phyloP scores from a whole-genome alignment of 2,888 invertebrate species.

The Epinotia nisella region DNA sequence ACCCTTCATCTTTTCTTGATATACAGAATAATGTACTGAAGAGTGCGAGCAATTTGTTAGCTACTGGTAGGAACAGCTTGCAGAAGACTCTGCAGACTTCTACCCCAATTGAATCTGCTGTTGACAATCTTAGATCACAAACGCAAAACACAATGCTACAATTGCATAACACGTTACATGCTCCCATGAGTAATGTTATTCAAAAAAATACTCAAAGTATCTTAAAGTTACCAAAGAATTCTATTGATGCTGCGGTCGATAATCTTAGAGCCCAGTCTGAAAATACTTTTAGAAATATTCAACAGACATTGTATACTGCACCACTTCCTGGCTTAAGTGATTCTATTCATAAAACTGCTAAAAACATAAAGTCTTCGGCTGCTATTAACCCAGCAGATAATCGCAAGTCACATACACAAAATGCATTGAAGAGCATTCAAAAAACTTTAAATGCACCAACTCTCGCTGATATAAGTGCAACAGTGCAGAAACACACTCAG shows the following conservation, averaged over 20 bases:
- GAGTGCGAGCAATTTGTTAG: constrained; percentile 48
- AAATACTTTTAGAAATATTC: constrained; percentile 24
- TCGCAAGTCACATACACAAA: constrained; percentile 32
- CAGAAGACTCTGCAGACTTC: constrained; percentile 48
- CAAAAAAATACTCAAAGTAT: constrained; percentile 13
- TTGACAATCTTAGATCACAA: constrained; percentile 57
- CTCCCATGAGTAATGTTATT: constrained; percentile 45
- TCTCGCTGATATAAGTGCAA: constrained; percentile 24
- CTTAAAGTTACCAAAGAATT: constrained; percentile 16
- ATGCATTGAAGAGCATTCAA: constrained; percentile 22
- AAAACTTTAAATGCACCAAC: constrained; percentile 20
- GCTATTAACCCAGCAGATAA: constrained; percentile 17
- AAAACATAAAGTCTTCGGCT: constrained; percentile 21
- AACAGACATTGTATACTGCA: constrained; percentile 14
- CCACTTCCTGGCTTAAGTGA: constrained; percentile 18
- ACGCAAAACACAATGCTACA: constrained; percentile 62
- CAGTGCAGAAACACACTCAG: constrained; percentile 28
- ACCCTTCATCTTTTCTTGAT: constrained; percentile 13
- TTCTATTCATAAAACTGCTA: constrained; percentile 21
- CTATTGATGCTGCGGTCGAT: constrained; percentile 24
- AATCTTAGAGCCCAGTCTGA: constrained; percentile 34
- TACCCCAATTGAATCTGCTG: constrained; percentile 48
- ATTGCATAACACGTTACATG: constrained; percentile 59
- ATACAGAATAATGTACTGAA: constrained; percentile 16
- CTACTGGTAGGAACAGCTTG: constrained; percentile 48